Percentiles rank a stretch among this genome's conserved stretches.
phyloP scores from a whole-genome alignment of 1,140 invertebrate genomes.

The Orius insidiosus region DNA sequence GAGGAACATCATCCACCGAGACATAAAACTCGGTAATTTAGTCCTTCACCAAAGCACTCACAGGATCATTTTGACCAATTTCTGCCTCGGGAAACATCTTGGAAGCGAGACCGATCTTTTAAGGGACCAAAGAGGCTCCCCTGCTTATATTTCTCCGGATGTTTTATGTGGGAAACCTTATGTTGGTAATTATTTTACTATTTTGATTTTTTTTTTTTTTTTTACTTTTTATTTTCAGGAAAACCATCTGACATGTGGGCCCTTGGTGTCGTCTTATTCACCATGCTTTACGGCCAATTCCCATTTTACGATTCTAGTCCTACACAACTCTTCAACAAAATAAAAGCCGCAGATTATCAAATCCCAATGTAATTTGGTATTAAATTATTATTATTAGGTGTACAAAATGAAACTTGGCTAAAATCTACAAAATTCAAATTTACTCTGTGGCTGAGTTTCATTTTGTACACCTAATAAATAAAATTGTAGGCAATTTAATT shows the following conservation, averaged over 20 bases:
- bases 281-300: slow-evolving; percentile 75
- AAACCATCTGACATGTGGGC: slow-evolving; percentile 82
- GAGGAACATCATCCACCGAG: slow-evolving; percentile 67
- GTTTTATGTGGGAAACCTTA: slow-evolving; percentile 59
- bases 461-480: no score
- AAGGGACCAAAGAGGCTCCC: slow-evolving; percentile 65
- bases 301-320: slow-evolving; percentile 67
- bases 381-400: no score
- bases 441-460: no score
- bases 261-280: slow-evolving; percentile 62
- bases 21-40: slow-evolving; percentile 67
- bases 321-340: slow-evolving; percentile 62
- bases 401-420: no score
- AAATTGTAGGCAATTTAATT: no score
- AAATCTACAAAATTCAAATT: no score
- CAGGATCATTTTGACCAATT: slow-evolving; percentile 59
- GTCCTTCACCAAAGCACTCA: slow-evolving; percentile 52
- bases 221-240: slow-evolving; percentile 24
- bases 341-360: slow-evolving; percentile 45
- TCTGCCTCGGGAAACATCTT: slow-evolving; percentile 65
- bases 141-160: slow-evolving; percentile 72
- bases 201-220: slow-evolving; percentile 6
- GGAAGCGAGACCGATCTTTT: slow-evolving; percentile 54
- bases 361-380: slow-evolving; percentile 52
- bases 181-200: no score